phyloP scores from a whole-genome alignment of 1,140 invertebrate genomes.

The Phymastichus coffea region DNA sequence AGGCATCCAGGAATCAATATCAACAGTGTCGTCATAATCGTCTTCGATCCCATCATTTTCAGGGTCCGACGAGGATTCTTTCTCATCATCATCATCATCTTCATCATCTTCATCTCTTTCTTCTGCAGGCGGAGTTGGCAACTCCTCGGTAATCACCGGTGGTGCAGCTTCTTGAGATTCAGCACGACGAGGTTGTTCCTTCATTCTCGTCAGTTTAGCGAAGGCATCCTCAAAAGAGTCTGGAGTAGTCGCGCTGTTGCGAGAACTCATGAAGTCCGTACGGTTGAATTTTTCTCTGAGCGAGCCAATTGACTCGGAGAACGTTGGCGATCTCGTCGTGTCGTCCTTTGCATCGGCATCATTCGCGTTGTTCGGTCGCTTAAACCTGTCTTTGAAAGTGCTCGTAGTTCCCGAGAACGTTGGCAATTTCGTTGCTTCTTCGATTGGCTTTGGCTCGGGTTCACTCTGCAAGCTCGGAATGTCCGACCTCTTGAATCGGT shows the following conservation, averaged over 20 bases:
- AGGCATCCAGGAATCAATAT: conserved; percentile 24
- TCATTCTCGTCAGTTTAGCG: too few species aligned
- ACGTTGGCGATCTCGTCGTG: too few species aligned
- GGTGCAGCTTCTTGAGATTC: conserved; percentile 11
- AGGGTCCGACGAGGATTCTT: neutral
- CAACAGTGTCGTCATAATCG: conserved; percentile 16
- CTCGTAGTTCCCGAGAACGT: too few species aligned
- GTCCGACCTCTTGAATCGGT: too few species aligned
- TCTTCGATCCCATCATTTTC: conserved; percentile 24
- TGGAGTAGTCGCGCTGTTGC: too few species aligned
- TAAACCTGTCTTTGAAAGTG: conserved; percentile 29
- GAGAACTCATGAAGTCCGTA: too few species aligned
- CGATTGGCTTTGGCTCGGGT: neutral
- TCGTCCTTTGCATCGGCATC: conserved; percentile 27
- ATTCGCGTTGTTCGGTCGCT: conserved; percentile 29
- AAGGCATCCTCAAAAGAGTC: too few species aligned
- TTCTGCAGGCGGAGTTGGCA: neutral
- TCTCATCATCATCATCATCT: neutral
- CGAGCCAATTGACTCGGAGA: conserved; percentile 1
- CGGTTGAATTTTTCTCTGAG: too few species aligned
- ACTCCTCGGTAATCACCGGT: conserved; percentile 33
- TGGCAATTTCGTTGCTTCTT: conserved; percentile 1
- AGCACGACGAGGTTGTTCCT: too few species aligned
- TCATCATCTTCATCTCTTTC: neutral
- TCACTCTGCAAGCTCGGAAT: too few species aligned